Base-by-base conservation (phyloP, 2,113 vertebrate species). In the Siphamia tubifer region DNA sequence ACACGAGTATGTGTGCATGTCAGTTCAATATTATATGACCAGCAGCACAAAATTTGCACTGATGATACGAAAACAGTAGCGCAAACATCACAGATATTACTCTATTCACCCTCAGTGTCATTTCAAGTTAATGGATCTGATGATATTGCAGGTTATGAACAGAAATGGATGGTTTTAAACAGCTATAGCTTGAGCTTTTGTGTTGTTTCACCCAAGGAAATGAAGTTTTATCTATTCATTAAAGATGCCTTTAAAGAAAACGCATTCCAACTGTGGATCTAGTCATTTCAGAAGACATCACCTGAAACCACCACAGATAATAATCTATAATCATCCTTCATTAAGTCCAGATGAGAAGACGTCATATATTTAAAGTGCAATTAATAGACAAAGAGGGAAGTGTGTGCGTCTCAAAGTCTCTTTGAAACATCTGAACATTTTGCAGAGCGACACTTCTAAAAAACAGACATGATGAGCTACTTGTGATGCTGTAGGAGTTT, bases 401-500 rank as follows among this genome's bases (percentile, higher is more conserved):
- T 40, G 35, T 21, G 36, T 48, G 64, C 51, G 20, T 32, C 51
- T 61, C 35, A 27, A 58, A 48, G 56, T 60, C 13, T 56, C 24
- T 40, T 49, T 42, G 35, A 54, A 21, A 23, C 19, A 4, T 54
- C 42, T 13, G 24, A 39, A 45, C 32, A 65, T 21, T 52, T 43
- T 21, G 44, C 13, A 10, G 6, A 11, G 13, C 54, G 36, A 58
- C 58, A n/a, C 25, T 44, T 67, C 52, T n/a, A 28, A 40, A 54
- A 48, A 44, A 54, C 19, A 65, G 34, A 39, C 52, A 35, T 55
- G 68, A 44, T 19, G 10, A 28, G 32, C 70, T 72, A 49, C 67
- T 74, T 79, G 62, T 63, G 66, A 71, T 68, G 57, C 68, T 49
- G 66, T 23, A 2, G 40, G 38, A 62, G 48, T 39, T 45, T 31